phyloP scores from a whole-genome alignment of 1,140 invertebrate genomes.

The Caenorhabditis tropicalis region DNA sequence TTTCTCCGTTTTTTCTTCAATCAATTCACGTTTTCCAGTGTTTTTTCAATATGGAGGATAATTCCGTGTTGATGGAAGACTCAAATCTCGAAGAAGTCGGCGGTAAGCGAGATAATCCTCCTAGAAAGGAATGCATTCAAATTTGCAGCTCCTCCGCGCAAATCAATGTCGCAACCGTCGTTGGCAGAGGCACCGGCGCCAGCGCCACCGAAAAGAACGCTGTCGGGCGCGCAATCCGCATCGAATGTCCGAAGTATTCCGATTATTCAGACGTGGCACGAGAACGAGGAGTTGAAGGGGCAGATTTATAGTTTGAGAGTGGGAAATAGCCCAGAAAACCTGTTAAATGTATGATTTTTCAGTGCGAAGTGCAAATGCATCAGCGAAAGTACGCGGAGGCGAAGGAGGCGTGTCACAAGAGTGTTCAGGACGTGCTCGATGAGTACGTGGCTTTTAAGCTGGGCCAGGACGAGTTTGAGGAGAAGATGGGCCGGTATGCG shows the following conservation, averaged over 20 bases:
- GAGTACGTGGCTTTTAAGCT: not conserved
- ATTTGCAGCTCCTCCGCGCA: not conserved
- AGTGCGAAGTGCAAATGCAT: conserved; percentile 12
- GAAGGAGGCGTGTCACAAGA: not conserved
- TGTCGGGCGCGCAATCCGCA: not conserved
- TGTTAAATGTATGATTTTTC: not conserved
- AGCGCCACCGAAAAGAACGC: not conserved
- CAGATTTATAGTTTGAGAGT: not conserved
- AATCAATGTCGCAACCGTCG: not conserved
- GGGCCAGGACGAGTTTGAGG: not conserved
- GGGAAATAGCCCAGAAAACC: not conserved
- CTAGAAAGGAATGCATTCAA: not conserved
- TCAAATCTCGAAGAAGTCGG: not conserved
- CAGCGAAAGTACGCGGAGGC: not conserved
- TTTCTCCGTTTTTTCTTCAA: not conserved
- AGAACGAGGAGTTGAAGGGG: not conserved
- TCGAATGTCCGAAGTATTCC: conserved; percentile 2
- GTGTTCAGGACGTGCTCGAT: not conserved
- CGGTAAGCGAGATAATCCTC: not conserved
- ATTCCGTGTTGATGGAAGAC: conserved; percentile 11
- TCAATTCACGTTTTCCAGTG: not conserved
- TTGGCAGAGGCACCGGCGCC: not conserved
- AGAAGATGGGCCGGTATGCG: not conserved
- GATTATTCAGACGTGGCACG: not conserved
- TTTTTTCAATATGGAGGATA: conserved; percentile 2